These are phyloP conservation scores for Anguilla rostrata DNA, from an alignment of 2,113 vertebrate species.

Conservation along the genomic window DNA sequence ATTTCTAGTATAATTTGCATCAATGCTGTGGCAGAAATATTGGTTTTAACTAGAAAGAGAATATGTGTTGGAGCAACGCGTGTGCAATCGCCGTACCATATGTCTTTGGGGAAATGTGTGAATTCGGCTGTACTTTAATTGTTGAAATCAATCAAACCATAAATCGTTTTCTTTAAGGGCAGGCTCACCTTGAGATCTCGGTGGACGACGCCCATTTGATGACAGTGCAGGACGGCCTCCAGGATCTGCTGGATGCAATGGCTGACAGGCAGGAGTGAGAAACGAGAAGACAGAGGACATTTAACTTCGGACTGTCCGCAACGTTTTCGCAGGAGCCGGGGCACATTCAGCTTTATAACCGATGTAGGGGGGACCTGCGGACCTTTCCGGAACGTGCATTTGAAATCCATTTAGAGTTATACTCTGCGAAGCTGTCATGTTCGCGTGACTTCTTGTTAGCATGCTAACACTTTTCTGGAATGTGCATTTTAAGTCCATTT, in stretches of 20 bases:
- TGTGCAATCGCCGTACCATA: not conserved
- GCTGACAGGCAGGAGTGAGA: constrained; percentile 35
- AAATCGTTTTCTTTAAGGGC: not conserved
- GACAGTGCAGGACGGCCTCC: constrained; percentile 82
- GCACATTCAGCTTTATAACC: no score
- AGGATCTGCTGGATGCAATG: constrained; percentile 72
- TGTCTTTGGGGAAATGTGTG: not conserved
- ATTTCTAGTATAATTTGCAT: not conserved
- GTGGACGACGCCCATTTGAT: constrained; percentile 86
- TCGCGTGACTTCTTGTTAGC: no score
- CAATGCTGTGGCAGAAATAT: not conserved
- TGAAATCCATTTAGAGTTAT: no score
- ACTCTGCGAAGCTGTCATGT: no score
- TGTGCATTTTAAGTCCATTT: not conserved
- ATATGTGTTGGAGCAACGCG: not conserved
- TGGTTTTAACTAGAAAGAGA: not conserved
- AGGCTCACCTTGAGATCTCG: constrained; percentile 78
- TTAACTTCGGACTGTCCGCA: no score
- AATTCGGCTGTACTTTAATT: not conserved
- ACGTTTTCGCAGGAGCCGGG: no score
- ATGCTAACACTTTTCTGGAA: not conserved
- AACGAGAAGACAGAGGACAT: not conserved
- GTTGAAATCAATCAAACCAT: no score
- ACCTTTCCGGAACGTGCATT: no score
- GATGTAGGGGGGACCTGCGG: no score